A percentile compares a stretch with the other conserved stretches of the same genome.
Evolutionary conservation across 2,113 vertebrate species (phyloP).

Genomic region (Sinocyclocheilus rhinocerous): DNA sequence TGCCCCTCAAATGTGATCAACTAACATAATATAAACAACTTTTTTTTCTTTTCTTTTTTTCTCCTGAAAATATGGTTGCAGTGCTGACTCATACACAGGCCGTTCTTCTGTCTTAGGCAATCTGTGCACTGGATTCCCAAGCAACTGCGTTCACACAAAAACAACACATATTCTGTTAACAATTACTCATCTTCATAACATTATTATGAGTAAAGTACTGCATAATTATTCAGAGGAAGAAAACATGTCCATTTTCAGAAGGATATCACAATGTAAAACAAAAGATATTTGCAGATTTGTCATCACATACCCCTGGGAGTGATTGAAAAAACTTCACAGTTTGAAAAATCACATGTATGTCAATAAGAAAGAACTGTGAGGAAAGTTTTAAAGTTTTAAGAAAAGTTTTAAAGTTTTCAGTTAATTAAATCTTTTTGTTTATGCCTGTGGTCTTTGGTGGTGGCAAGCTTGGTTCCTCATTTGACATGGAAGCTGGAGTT

Average conservation of each 20-base stretch:
- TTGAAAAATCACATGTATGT: not conserved
- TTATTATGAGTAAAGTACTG: slow-evolving; percentile 6
- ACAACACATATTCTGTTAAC: not conserved
- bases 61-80: not conserved
- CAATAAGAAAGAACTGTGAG: not conserved
- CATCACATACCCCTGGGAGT: not conserved
- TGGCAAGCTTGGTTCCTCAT: slow-evolving; percentile 1
- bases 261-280: not conserved
- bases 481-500: not conserved
- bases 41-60: not conserved
- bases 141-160: not conserved
- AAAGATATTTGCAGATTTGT: not conserved
- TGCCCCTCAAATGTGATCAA: not conserved
- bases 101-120: not conserved
- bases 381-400: slow-evolving; percentile 8
- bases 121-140: slow-evolving; percentile 11
- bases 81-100: not conserved
- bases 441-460: not conserved
- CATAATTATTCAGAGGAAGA: not conserved
- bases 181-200: not conserved
- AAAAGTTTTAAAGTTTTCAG: slow-evolving; percentile 15
- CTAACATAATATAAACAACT: not conserved
- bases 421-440: slow-evolving; percentile 10
- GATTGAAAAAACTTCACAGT: not conserved
- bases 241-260: not conserved